Evolutionary conservation across 2,888 invertebrate species (phyloP), one percentile per base, ranked within the genome.

Genomic region (Drosophila neutralis): DNA sequence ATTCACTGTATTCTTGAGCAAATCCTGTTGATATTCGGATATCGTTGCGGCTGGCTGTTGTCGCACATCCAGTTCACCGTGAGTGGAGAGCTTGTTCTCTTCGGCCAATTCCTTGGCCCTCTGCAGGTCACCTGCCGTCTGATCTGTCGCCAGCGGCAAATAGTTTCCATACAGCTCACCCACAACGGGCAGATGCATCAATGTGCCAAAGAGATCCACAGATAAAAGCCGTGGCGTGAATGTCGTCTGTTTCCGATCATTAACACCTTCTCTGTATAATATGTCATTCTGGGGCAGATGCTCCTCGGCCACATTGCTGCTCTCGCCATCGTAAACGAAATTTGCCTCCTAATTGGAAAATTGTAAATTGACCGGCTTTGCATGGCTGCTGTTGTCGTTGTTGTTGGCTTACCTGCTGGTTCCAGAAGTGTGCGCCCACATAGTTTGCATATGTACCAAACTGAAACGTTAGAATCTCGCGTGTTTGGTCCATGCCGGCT

Each of bases 341-440:
- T 82, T 82, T 10, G 80, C 71, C 68, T 87, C 87, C 87, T 90
- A 58, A 10, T 64, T 48, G 6, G 24, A 65, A 52, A 36, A 21
- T 27, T 33, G n/a, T 7, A 49, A 2, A n/a, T 54, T 21, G 2
- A 36, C 49, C 62, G 15, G 8, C 65, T 71, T 58, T 45, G 24
- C 2, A 24, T 24, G 2, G 27, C 6, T 7, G 27, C 6, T 45
- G 1, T 15, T n/a, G 10, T 29, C 11, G 18, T 42, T n/a, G 27
- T 42, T 42, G 15, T 24, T 45, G 18, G 45, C 79, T 89, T 92
- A 95, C 98, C 95, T 98, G 98, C 75, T 97, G 94, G 93, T 98
- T 98, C 98, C 98, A 98, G 95, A 96, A 98, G 92, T 98, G 98
- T 31, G 98, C 94, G 52, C 98, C 98, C 36, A 98, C 94, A 92